Conservation (phyloP, 2,888 invertebrate genomes). For the Girardia tigrina region DNA sequence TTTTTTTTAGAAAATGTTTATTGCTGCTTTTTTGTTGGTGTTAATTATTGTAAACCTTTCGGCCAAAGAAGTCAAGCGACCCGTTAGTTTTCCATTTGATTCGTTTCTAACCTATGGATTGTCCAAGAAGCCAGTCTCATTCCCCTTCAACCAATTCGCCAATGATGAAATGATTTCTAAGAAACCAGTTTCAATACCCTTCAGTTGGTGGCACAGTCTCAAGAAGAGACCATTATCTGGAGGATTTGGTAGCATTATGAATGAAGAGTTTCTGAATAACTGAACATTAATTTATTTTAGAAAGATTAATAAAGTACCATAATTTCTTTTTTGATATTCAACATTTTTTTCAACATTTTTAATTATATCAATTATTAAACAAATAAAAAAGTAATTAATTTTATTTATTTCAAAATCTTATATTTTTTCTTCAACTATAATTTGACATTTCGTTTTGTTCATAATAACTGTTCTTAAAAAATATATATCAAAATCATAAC, state of each 20-base stretch:
- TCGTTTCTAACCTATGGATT: slow-evolving; percentile 1
- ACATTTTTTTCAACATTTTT: too few species aligned
- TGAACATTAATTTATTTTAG: too few species aligned
- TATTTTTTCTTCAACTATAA: too few species aligned
- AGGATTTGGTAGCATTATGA: not conserved
- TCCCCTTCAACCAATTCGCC: not conserved
- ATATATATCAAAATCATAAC: too few species aligned
- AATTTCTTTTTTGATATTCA: too few species aligned
- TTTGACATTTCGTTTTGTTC: too few species aligned
- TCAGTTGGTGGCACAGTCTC: slow-evolving; percentile 9
- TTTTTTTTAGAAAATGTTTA: not conserved
- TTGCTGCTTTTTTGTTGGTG: not conserved
- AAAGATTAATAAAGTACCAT: too few species aligned
- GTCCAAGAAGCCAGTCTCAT: not conserved
- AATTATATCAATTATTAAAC: too few species aligned
- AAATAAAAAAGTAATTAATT: too few species aligned
- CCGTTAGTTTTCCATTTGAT: slow-evolving; percentile 7
- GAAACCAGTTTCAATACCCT: not conserved
- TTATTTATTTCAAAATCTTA: too few species aligned
- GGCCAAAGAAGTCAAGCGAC: slow-evolving; percentile 7
- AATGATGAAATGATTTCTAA: not conserved
- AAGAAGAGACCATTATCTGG: not conserved
- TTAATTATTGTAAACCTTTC: not conserved
- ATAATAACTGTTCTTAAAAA: too few species aligned
- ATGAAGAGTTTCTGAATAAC: not conserved